Conservation (phyloP, 2,113 vertebrate species). For the Cyphomyrus plagiostoma region DNA sequence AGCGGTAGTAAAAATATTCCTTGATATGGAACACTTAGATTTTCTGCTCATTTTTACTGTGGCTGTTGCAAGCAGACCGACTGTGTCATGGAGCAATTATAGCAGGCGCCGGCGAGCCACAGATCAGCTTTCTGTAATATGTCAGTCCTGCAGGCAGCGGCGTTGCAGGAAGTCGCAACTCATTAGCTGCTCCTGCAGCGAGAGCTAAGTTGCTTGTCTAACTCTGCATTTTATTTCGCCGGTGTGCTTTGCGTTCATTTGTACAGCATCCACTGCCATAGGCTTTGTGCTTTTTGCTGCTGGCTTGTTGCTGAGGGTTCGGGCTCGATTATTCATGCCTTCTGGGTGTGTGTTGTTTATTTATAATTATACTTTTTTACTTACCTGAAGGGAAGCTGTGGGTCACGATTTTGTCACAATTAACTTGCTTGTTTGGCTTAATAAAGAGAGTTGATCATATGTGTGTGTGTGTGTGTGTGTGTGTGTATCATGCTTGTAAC, state of each 20-base stretch:
- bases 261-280: neutral
- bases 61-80: constrained; percentile 71
- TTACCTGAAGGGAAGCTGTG: neutral
- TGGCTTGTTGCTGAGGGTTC: neutral
- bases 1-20: constrained; percentile 96
- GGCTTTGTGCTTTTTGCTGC: neutral
- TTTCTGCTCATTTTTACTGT: constrained; percentile 93
- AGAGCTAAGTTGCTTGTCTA: constrained; percentile 19
- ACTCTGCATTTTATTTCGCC: neutral
- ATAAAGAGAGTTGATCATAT: neutral
- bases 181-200: constrained; percentile 17
- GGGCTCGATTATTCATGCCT: neutral
- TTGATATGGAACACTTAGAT: constrained; percentile 96
- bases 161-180: constrained; percentile 20
- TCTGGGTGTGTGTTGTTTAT: neutral
- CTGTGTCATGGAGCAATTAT: constrained; percentile 38
- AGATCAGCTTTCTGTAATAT: constrained; percentile 35
- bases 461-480: neutral
- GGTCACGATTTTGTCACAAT: neutral
- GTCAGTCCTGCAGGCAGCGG: neutral
- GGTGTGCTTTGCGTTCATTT: neutral
- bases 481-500: neutral
- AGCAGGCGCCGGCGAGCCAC: constrained; percentile 29
- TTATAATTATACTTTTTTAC: neutral
- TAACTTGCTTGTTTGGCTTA: neutral